These are phyloP conservation scores for Chelon labrosus DNA, from an alignment of 2,797 vertebrate species.

Conservation along the genomic window DNA sequence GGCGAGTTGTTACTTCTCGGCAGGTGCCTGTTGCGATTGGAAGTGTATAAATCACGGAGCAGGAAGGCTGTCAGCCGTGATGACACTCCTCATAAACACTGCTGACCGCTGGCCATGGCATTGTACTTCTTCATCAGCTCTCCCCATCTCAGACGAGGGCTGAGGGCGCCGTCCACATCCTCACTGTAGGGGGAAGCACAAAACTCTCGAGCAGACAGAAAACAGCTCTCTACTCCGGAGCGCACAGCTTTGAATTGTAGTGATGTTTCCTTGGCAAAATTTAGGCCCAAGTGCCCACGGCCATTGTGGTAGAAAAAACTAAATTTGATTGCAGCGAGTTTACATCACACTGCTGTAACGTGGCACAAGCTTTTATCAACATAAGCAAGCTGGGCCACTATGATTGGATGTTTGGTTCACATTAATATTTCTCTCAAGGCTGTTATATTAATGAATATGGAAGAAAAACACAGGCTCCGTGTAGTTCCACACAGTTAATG, in stretches of 20 bases:
- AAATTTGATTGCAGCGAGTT: conserved; percentile 76
- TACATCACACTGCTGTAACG: conserved; percentile 75
- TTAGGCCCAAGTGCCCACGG: conserved; percentile 55
- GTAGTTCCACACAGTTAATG: conserved; percentile 46
- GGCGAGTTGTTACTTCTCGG: conserved; percentile 73
- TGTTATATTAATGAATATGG: conserved; percentile 72
- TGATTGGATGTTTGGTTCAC: conserved; percentile 67
- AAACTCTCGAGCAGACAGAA: conserved; percentile 41
- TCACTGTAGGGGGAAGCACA: conserved; percentile 36
- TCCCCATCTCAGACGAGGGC: conserved; percentile 61
- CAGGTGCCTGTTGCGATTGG: conserved; percentile 68
- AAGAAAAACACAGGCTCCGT: conserved; percentile 57
- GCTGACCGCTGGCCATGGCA: conserved; percentile 77
- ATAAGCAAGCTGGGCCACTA: conserved; percentile 54
- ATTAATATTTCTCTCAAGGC: conserved; percentile 74
- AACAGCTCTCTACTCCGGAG: conserved; percentile 42
- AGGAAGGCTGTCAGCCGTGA: conserved; percentile 71
- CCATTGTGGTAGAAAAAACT: conserved; percentile 53
- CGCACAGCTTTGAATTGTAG: conserved; percentile 57
- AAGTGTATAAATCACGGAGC: conserved; percentile 80
- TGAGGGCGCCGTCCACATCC: conserved; percentile 56
- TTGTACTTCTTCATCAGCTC: conserved; percentile 78
- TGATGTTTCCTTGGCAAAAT: conserved; percentile 68
- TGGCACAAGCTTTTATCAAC: conserved; percentile 71
- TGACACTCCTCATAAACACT: conserved; percentile 83